Evolutionary conservation across 2,113 vertebrate species (phyloP), one percentile per base, ranked within the genome.

Genomic region (Dascyllus trimaculatus): DNA sequence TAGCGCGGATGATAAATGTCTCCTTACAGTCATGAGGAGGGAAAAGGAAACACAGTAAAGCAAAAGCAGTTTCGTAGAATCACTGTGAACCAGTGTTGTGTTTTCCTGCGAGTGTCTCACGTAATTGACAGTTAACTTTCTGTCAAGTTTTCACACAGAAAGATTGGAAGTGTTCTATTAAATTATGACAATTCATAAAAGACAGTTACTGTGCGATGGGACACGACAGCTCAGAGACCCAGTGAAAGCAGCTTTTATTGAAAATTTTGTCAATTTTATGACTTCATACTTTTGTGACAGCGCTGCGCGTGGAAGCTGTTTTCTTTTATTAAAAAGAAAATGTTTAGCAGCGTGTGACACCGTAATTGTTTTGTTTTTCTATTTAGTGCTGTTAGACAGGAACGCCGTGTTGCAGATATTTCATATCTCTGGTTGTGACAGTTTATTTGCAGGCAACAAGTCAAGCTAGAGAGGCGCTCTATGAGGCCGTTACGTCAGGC

Each of bases 121-220:
- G 5, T 29, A 29, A 29, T 40, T 67, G 54, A 54, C 54, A 66
- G 21, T 56, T 19, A 54, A 38, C 38, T 56, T 21, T 60, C 4
- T 53, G 59, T 46, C 64, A 60, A 2, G 1, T 51, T 49, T 49
- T 49, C 22, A 62, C 22, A 65, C 4, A 14, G n/a, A 38, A 35
- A 71, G 29, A 43, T 32, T 29, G 14, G 18, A 32, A 45, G 9
- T 13, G 14, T 49, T 57, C 49, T 22, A 51, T 56, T 61, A 24
- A 59, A 65, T 45, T 18, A 45, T 57, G 58, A 52, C 32, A 58
- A 17, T 29, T 54, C 5, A 46, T 65, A 14, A 59, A 26, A 35
- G 0, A 19, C 5, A 15, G 11, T 57, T 38, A 48, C 1, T 19
- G 40, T 71, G 67, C 35, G 6, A 49, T 11, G 2, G 18, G 45